These are phyloP conservation scores for Caenorhabditis briggsae DNA, from an alignment of 1,140 invertebrate species.

Conservation along the genomic window DNA sequence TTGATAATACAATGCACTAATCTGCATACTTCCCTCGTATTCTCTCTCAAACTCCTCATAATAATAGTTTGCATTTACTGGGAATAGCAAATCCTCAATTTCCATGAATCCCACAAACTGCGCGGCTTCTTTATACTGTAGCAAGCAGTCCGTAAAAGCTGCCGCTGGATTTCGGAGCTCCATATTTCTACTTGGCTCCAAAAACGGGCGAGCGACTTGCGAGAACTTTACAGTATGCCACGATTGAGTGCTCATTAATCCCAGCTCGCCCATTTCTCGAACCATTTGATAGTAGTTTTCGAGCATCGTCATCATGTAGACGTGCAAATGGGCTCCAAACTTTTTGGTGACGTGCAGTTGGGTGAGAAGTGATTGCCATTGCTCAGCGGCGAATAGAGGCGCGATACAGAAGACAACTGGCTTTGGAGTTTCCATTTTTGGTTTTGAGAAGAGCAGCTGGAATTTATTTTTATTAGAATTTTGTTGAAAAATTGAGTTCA, in stretches of 20 bases:
- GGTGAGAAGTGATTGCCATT: constrained; percentile 35
- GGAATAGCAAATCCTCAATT: constrained; percentile 36
- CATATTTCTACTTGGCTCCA: constrained; percentile 26
- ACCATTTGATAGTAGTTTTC: constrained; percentile 42
- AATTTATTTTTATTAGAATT: neutral
- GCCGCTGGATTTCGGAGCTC: constrained; percentile 5
- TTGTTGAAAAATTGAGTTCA: neutral
- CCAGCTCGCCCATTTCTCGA: constrained; percentile 1
- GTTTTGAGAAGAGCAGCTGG: neutral
- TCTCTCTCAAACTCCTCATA: constrained; percentile 38
- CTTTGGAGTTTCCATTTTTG: neutral
- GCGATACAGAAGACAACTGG: constrained; percentile 38
- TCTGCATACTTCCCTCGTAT: neutral
- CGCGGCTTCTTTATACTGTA: constrained; percentile 20
- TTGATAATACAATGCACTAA: constrained; percentile 45
- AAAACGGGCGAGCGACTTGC: neutral
- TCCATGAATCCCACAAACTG: constrained; percentile 44
- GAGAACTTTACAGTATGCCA: constrained; percentile 20
- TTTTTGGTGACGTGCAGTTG: constrained; percentile 36
- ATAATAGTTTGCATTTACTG: neutral
- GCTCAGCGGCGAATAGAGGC: constrained; percentile 24
- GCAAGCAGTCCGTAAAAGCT: constrained; percentile 24
- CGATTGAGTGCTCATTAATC: neutral
- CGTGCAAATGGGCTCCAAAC: constrained; percentile 24
- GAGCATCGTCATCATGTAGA: constrained; percentile 50